phyloP scores from a whole-genome alignment of 2,888 invertebrate species.

The Ochropacha duplaris region DNA sequence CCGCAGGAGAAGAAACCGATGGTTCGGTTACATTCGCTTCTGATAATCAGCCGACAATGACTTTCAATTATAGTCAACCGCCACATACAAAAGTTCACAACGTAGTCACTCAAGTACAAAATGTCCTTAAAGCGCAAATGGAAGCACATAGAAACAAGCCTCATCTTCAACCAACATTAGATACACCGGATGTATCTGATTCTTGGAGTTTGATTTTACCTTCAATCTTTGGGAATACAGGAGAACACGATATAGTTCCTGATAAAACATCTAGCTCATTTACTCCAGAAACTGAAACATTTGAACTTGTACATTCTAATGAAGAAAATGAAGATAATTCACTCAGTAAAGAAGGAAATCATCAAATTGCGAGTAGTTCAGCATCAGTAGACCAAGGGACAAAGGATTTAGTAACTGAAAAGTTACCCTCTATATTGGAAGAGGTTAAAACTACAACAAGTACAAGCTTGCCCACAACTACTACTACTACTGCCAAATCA shows the following conservation, averaged over 20 bases:
- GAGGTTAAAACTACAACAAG: conserved; percentile 25
- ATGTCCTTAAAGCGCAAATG: conserved; percentile 90
- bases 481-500: conserved; percentile 26
- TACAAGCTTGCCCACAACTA: conserved; percentile 23
- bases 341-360: conserved; percentile 58
- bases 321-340: conserved; percentile 44
- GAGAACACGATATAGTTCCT: conserved; percentile 80
- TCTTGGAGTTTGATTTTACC: conserved; percentile 93
- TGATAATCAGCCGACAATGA: conserved; percentile 71
- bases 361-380: conserved; percentile 43
- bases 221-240: conserved; percentile 89
- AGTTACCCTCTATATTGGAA: conserved; percentile 19
- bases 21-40: conserved; percentile 78
- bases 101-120: conserved; percentile 92
- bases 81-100: conserved; percentile 89
- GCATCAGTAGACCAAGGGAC: conserved; percentile 31
- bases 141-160: conserved; percentile 83
- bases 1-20: conserved; percentile 89
- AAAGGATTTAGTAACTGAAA: conserved; percentile 31
- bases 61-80: conserved; percentile 77
- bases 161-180: conserved; percentile 77
- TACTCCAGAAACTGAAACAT: conserved; percentile 72
- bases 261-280: conserved; percentile 71
- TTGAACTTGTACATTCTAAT: conserved; percentile 49
- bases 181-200: conserved; percentile 88